Conservation (phyloP, 2,797 vertebrate genomes). For the Fringilla coelebs region DNA sequence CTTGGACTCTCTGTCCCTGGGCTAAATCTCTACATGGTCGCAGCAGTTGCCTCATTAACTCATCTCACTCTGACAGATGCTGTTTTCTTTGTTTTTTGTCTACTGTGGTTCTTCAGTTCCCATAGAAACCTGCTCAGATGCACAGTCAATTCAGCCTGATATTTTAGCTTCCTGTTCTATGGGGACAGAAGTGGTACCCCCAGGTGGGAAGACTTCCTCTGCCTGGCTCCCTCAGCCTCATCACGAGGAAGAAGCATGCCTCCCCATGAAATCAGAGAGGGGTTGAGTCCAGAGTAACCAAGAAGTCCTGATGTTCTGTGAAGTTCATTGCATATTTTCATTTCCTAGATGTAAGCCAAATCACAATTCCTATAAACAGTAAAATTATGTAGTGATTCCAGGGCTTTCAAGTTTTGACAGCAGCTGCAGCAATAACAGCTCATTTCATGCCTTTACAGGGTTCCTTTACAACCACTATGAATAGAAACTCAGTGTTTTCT, state of each 20-base stretch:
- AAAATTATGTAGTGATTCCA: background rate
- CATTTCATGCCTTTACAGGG: background rate
- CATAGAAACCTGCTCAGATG: slow-evolving; percentile 35
- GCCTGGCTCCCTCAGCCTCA: background rate
- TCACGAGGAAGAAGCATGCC: background rate
- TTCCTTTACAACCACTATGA: background rate
- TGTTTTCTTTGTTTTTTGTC: slow-evolving; percentile 17
- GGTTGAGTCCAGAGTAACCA: background rate
- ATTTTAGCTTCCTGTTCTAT: background rate
- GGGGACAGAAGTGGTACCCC: background rate
- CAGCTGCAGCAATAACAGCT: background rate
- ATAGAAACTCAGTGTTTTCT: background rate
- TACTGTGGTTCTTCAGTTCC: background rate
- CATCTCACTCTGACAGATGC: slow-evolving; percentile 25
- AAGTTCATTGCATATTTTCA: background rate
- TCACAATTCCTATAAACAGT: background rate
- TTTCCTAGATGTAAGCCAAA: background rate
- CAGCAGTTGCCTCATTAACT: slow-evolving; percentile 36
- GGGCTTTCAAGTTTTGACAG: background rate
- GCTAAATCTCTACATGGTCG: background rate
- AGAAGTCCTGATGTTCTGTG: background rate
- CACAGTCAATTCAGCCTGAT: background rate
- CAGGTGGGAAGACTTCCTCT: background rate
- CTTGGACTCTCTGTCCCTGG: background rate
- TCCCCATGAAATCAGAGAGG: background rate